phyloP scores from a whole-genome alignment of 2,888 invertebrate genomes.

The Hirtodrosophila cameraria region DNA sequence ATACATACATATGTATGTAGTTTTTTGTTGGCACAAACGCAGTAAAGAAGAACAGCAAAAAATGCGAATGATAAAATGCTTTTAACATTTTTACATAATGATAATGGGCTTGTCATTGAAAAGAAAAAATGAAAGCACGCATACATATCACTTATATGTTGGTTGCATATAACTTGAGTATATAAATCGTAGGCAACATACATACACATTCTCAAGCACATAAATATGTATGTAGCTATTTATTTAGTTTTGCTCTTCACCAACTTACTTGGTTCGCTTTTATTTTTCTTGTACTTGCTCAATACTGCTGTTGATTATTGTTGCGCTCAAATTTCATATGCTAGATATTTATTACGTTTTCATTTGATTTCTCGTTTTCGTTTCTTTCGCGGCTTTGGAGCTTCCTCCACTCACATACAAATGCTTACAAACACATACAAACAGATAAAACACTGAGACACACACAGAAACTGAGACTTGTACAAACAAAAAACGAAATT shows the following conservation, averaged over 20 bases:
- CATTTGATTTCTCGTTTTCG: conserved; percentile 40
- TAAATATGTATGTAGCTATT: background rate
- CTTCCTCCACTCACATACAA: conserved; percentile 53
- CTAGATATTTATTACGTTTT: conserved; percentile 40
- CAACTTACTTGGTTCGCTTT: conserved; percentile 39
- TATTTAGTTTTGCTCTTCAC: conserved; percentile 24
- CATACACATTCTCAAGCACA: background rate
- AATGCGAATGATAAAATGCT: conserved; percentile 20
- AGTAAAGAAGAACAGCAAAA: conserved; percentile 7
- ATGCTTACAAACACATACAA: conserved; percentile 37
- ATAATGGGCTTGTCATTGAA: conserved; percentile 41
- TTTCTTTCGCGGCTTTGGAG: conserved; percentile 53
- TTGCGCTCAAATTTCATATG: conserved; percentile 23
- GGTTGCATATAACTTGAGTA: background rate
- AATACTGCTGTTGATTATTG: conserved; percentile 8
- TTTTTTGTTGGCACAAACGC: conserved; percentile 4
- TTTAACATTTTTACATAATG: conserved; percentile 26
- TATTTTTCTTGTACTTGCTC: conserved; percentile 18
- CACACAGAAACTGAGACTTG: conserved; percentile 24
- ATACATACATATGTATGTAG: background rate
- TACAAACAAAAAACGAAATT: conserved; percentile 39
- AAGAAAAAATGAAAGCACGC: conserved; percentile 21
- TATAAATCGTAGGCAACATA: conserved; percentile 1
- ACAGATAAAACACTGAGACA: conserved; percentile 42
- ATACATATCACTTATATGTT: conserved; percentile 2